A percentile compares a stretch with the other conserved stretches of the same genome.
These are phyloP conservation scores for Himalopsyche japonica DNA, from an alignment of 2,888 invertebrate species.

Conservation along the genomic window DNA sequence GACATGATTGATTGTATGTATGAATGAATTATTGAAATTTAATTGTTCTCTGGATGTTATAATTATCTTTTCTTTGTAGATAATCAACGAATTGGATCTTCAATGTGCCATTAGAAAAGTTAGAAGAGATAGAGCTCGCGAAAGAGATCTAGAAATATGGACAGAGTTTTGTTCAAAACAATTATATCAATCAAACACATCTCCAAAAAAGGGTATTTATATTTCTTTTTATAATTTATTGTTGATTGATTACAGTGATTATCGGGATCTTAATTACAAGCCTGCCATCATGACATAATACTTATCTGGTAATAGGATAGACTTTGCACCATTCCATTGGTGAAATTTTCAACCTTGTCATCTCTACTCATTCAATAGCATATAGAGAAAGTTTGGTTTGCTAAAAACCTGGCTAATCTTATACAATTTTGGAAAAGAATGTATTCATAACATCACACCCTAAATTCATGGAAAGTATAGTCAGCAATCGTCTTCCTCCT, in stretches of 20 bases:
- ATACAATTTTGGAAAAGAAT: no score
- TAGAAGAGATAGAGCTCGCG: slow-evolving; percentile 51
- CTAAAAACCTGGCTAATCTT: no score
- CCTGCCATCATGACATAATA: not conserved
- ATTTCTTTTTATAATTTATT: no score
- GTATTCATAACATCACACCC: no score
- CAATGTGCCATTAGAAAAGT: slow-evolving; percentile 51
- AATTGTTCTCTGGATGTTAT: not conserved
- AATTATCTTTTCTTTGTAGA: slow-evolving; percentile 45
- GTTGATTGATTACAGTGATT: not conserved
- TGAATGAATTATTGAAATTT: not conserved
- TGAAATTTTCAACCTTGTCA: no score
- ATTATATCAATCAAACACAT: not conserved
- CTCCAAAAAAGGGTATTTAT: not conserved
- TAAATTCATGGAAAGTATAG: no score
- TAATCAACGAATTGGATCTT: slow-evolving; percentile 50
- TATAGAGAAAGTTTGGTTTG: no score
- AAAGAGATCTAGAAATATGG: slow-evolving; percentile 54
- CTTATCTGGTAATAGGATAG: not conserved
- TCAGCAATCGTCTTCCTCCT: no score
- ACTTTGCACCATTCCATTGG: not conserved
- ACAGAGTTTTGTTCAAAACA: slow-evolving; percentile 40
- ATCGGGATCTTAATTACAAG: not conserved
- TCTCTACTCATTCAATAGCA: no score
- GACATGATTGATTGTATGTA: no score